Percentiles rank a stretch among this genome's conserved stretches.
Evolutionary conservation across 1,140 invertebrate species (phyloP).

Genomic region (Psix sp.): DNA sequence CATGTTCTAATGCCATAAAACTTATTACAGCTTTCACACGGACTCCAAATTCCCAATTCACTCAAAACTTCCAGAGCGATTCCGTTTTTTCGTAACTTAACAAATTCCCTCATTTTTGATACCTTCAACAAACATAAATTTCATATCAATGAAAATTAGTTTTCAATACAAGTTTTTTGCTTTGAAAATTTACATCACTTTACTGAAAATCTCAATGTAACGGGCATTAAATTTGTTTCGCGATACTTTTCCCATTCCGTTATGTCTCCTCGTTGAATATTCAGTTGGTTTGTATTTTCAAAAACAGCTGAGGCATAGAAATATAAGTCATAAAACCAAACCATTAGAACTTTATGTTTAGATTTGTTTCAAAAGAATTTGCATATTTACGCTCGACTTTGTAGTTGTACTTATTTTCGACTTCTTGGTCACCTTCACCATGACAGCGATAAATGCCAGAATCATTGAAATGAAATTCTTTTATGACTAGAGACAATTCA

Average conservation of each 20-base stretch:
- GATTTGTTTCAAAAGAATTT: no score
- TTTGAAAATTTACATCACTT: conserved; percentile 15
- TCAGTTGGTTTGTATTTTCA: conserved; percentile 55
- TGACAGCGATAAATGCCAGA: conserved; percentile 77
- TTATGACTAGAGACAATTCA: conserved; percentile 74
- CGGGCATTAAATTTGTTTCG: conserved; percentile 72
- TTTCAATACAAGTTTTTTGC: neutral
- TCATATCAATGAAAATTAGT: conserved; percentile 2
- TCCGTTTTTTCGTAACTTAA: conserved; percentile 64
- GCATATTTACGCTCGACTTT: conserved; percentile 75
- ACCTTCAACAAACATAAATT: conserved; percentile 40
- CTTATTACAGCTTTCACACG: conserved; percentile 65
- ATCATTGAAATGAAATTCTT: conserved; percentile 67
- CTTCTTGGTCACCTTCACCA: conserved; percentile 71
- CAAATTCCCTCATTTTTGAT: conserved; percentile 67
- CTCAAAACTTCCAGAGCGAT: conserved; percentile 67
- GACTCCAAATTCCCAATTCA: conserved; percentile 68
- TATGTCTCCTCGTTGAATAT: conserved; percentile 71
- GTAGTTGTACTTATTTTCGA: conserved; percentile 77
- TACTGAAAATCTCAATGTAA: conserved; percentile 67
- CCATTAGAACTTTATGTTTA: conserved; percentile 2
- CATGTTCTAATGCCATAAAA: conserved; percentile 63
- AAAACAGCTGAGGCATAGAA: conserved; percentile 62
- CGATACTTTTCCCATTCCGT: conserved; percentile 75
- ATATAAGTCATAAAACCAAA: conserved; percentile 10